These are phyloP conservation scores for Sarcophaga rosellei DNA, from an alignment of 2,888 invertebrate species.

Conservation along the genomic window DNA sequence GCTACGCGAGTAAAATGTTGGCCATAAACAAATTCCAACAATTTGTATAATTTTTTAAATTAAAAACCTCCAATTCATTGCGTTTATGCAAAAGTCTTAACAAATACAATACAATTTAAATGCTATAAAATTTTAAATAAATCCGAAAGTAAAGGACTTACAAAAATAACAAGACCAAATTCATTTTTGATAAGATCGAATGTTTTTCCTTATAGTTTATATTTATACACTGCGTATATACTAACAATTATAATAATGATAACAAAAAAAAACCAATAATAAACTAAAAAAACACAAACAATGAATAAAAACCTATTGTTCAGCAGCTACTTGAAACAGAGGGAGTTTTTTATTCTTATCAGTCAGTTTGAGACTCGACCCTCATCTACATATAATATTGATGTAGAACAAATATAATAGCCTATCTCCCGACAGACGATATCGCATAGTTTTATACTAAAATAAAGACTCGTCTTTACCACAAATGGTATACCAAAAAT, in stretches of 20 bases:
- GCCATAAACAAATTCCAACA: too few species aligned
- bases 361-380: conserved; percentile 21
- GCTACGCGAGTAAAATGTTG: too few species aligned
- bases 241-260: conserved; percentile 28
- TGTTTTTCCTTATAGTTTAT: not conserved
- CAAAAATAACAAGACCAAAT: not conserved
- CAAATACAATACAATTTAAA: too few species aligned
- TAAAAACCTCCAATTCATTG: too few species aligned
- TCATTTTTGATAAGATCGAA: not conserved
- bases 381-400: not conserved
- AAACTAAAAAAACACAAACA: conserved; percentile 1
- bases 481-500: too few species aligned
- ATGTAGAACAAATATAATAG: not conserved
- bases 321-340: not conserved
- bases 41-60: too few species aligned
- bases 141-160: not conserved
- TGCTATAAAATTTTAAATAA: too few species aligned
- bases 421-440: not conserved
- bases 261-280: conserved; percentile 14
- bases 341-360: conserved; percentile 44
- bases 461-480: too few species aligned
- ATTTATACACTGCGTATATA: not conserved
- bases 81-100: too few species aligned
- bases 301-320: conserved; percentile 19
- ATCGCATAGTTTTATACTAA: not conserved